Percentiles rank a stretch among this genome's conserved stretches.
phyloP scores from a whole-genome alignment of 2,888 invertebrate species.

The Ecliptopera silaceata region DNA sequence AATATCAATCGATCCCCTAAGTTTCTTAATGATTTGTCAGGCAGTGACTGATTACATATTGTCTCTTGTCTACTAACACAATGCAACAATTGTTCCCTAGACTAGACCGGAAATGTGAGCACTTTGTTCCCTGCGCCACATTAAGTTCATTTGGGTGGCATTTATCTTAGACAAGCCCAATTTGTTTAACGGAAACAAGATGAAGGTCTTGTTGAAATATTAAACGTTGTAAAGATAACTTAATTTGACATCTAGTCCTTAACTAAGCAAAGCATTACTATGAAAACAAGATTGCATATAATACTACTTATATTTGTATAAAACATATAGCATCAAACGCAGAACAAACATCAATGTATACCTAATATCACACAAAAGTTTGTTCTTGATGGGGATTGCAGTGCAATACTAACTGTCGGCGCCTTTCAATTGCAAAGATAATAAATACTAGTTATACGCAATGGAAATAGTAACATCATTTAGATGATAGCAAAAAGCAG shows the following conservation, averaged over 20 bases:
- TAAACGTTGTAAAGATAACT: slow-evolving; percentile 7
- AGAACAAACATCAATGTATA: too few species aligned
- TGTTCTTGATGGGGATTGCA: too few species aligned
- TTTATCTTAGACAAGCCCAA: slow-evolving; percentile 37
- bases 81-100: slow-evolving; percentile 57
- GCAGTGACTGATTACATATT: slow-evolving; percentile 54
- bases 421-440: too few species aligned
- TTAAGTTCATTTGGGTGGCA: slow-evolving; percentile 44
- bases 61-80: slow-evolving; percentile 47
- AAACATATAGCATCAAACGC: too few species aligned
- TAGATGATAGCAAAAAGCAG: not conserved
- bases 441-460: too few species aligned
- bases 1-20: slow-evolving; percentile 28
- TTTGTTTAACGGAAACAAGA: slow-evolving; percentile 31
- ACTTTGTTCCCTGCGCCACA: slow-evolving; percentile 51
- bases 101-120: slow-evolving; percentile 49
- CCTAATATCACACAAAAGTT: too few species aligned
- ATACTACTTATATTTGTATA: too few species aligned
- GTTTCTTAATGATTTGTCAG: slow-evolving; percentile 55
- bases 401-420: too few species aligned
- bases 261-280: too few species aligned
- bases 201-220: slow-evolving; percentile 18
- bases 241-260: too few species aligned
- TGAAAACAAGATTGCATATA: too few species aligned
- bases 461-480: too few species aligned